phyloP scores from a whole-genome alignment of 2,113 vertebrate species.

The Myotis brandtii region DNA sequence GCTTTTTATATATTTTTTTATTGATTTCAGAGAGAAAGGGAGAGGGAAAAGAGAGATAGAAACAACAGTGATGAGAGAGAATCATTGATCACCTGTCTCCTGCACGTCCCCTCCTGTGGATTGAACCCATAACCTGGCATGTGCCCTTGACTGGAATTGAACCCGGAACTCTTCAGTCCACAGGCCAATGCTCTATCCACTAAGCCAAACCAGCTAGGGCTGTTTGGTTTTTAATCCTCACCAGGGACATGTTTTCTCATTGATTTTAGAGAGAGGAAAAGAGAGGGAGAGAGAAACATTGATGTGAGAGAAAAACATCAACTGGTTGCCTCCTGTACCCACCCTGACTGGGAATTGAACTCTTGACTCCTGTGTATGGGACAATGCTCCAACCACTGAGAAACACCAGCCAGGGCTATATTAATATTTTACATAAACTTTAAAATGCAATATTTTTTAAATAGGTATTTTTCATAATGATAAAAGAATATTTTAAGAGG shows the following conservation, averaged over 20 bases:
- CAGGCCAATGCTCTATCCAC: neutral
- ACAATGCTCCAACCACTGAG: neutral
- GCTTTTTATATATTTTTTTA: too few species aligned
- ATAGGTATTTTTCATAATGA: neutral
- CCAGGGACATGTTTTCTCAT: neutral
- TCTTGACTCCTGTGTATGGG: neutral
- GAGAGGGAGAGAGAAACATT: neutral
- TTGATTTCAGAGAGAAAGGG: neutral
- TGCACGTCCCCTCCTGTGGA: neutral
- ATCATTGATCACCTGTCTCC: neutral
- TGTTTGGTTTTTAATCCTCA: neutral
- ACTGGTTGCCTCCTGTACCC: neutral
- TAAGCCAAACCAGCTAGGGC: neutral
- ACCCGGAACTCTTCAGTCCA: neutral
- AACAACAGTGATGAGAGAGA: neutral
- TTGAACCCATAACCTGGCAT: neutral
- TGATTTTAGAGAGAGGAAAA: neutral
- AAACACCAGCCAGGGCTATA: neutral
- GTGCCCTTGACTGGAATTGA: neutral
- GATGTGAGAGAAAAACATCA: neutral
- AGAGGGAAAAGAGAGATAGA: neutral
- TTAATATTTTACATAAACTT: slow-evolving; percentile 27
- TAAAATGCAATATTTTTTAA: neutral
- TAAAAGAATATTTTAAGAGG: neutral
- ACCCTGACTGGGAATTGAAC: neutral